These are phyloP conservation scores for Zoanthus solanderi DNA, from an alignment of 92 coral and sea anemone species.

Conservation along the genomic window DNA sequence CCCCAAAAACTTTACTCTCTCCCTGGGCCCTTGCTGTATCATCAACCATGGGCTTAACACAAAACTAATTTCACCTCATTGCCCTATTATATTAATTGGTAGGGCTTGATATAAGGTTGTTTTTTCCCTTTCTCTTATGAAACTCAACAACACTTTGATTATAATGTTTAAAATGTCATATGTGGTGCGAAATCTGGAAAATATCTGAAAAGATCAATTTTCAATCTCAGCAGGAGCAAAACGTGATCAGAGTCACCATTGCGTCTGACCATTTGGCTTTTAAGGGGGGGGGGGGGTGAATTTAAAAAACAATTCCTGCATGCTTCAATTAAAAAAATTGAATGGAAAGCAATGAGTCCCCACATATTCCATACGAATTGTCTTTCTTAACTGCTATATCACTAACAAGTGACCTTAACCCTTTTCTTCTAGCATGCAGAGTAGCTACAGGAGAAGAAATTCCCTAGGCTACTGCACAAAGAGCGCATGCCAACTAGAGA, in stretches of 20 bases:
- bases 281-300: constrained; percentile 1
- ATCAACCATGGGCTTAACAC: background rate
- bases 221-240: background rate
- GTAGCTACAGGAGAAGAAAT: constrained; percentile 8
- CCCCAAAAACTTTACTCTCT: background rate
- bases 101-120: background rate
- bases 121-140: background rate
- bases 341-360: background rate
- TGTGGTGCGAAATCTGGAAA: background rate
- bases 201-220: background rate
- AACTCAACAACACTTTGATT: background rate
- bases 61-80: background rate
- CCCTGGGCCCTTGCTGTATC: background rate
- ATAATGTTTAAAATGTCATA: constrained; percentile 1
- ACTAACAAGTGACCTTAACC: constrained; percentile 6
- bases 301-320: constrained; percentile 2
- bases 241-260: constrained; percentile 7
- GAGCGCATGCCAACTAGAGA: constrained; percentile 10
- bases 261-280: background rate
- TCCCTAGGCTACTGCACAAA: constrained; percentile 9
- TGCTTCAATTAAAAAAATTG: background rate
- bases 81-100: background rate
- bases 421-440: constrained; percentile 3
- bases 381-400: constrained; percentile 6
- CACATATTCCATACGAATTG: constrained; percentile 19